These are phyloP conservation scores for Sebastes oblongus DNA, from an alignment of 2,797 vertebrate genomes.

Conservation along the genomic window DNA sequence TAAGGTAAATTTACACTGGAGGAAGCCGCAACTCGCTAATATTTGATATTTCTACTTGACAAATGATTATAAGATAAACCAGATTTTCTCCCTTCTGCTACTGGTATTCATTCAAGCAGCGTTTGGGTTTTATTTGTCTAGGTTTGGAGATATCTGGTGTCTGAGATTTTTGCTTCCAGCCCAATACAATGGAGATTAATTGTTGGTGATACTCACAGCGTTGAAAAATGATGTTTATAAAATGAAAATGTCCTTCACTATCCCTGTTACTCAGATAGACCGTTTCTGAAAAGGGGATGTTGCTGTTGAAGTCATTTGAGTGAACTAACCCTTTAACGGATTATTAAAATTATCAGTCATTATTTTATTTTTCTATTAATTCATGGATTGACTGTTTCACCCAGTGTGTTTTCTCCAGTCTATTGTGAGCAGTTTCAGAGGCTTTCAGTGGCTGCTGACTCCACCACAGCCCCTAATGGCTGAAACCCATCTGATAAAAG, in stretches of 20 bases:
- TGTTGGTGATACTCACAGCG: too few relatives aligned
- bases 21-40: background rate
- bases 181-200: too few relatives aligned
- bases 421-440: conserved; percentile 32
- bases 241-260: too few relatives aligned
- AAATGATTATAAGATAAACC: background rate
- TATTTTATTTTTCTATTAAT: background rate
- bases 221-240: too few relatives aligned
- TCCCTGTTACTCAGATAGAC: too few relatives aligned
- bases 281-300: too few relatives aligned
- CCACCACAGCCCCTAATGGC: conserved; percentile 52
- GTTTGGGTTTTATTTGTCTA: background rate
- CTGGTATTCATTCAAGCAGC: background rate
- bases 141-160: too few relatives aligned
- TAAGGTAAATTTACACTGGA: background rate
- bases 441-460: conserved; percentile 45
- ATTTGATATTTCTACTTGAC: background rate
- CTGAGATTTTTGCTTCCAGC: too few relatives aligned
- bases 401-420: conserved; percentile 13
- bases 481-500: conserved; percentile 63
- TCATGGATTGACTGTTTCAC: background rate
- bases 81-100: background rate
- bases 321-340: background rate
- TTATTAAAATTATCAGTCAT: background rate
- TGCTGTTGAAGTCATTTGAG: background rate